phyloP scores from a whole-genome alignment of 1,140 invertebrate genomes.

The Drosophila athabasca region DNA sequence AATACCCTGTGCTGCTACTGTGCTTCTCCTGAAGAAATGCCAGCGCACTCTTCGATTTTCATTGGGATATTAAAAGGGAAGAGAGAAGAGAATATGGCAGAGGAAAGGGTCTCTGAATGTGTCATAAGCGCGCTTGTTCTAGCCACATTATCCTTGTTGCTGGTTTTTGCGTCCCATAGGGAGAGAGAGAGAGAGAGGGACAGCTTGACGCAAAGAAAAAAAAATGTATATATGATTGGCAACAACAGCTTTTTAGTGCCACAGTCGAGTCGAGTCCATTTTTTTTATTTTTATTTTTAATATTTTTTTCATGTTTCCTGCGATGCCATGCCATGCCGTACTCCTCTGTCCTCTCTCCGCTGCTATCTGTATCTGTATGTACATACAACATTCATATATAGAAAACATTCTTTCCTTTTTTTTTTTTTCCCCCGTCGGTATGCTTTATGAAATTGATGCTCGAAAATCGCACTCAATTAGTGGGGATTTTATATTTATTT shows the following conservation, averaged over 20 bases:
- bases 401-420: slow-evolving; percentile 70
- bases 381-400: slow-evolving; percentile 1
- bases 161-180: slow-evolving; percentile 27
- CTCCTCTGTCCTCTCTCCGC: slow-evolving; percentile 11
- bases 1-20: no score
- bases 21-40: no score
- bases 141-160: slow-evolving; percentile 52
- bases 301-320: slow-evolving; percentile 66
- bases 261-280: slow-evolving; percentile 55
- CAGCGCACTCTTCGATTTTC: no score
- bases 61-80: no score
- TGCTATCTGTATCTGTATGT: background rate
- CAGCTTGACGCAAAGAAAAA: slow-evolving; percentile 41
- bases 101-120: slow-evolving; percentile 21
- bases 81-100: no score
- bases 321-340: slow-evolving; percentile 42
- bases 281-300: slow-evolving; percentile 41
- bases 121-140: slow-evolving; percentile 49
- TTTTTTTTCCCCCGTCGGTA: slow-evolving; percentile 59
- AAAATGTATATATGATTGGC: slow-evolving; percentile 70
- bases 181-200: slow-evolving; percentile 3
- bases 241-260: slow-evolving; percentile 76
- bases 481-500: slow-evolving; percentile 79
- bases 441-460: slow-evolving; percentile 79
- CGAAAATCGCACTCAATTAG: slow-evolving; percentile 81